A percentile compares a stretch with the other conserved stretches of the same genome.
Evolutionary conservation across 2,888 invertebrate species (phyloP).

Genomic region (Lasioglossum figueresi): DNA sequence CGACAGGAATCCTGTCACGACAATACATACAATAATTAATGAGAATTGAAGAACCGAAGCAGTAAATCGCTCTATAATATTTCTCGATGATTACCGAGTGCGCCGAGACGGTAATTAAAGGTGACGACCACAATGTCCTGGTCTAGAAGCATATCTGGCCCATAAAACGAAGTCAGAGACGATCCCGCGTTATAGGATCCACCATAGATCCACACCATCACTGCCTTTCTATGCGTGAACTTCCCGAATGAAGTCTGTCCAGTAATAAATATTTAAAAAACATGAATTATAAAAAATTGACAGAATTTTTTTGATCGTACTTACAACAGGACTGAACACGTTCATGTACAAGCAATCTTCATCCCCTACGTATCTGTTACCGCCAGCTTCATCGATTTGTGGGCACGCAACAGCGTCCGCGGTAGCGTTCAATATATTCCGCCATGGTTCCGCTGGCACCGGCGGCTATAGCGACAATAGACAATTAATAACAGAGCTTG

Average conservation of each 20-base stretch:
- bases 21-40: background rate
- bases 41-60: background rate
- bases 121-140: constrained; percentile 67
- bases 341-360: constrained; percentile 75
- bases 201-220: constrained; percentile 70
- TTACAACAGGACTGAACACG: constrained; percentile 73
- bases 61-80: background rate
- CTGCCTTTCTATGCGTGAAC: background rate
- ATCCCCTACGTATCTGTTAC: constrained; percentile 54
- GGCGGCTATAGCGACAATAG: constrained; percentile 60
- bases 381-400: constrained; percentile 47
- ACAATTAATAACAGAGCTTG: background rate
- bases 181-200: constrained; percentile 56
- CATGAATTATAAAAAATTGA: background rate
- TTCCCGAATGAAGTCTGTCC: background rate
- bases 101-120: constrained; percentile 72
- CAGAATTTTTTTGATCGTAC: background rate
- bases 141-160: constrained; percentile 70
- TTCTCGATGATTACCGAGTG: constrained; percentile 53
- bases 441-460: constrained; percentile 67
- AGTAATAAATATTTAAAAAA: background rate
- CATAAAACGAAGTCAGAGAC: constrained; percentile 6
- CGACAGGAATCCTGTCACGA: constrained; percentile 84
- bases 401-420: constrained; percentile 61
- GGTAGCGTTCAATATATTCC: constrained; percentile 40